Evolutionary conservation across 2,797 vertebrate genomes (phyloP), one percentile per base, ranked within the genome.

Genomic region (Eleutherodactylus coqui): DNA sequence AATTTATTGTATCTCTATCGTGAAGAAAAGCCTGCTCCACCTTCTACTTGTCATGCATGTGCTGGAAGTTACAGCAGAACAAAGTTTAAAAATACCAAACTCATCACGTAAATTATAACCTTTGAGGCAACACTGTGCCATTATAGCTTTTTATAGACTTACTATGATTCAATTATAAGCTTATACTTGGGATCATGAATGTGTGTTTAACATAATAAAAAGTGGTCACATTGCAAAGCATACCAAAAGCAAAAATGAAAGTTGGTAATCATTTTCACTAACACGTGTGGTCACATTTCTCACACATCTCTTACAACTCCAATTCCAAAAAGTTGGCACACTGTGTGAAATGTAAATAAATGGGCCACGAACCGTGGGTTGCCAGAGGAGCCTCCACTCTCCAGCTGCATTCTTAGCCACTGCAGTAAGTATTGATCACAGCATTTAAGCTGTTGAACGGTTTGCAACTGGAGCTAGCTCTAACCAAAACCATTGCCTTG

Each of bases 121-220:
- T 86, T 75, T 51, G 55, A 81, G 49, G 47, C 32, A 81, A 45
- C 51, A 62, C 55, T 62, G 16, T 86, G 34, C 69, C 64, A 85
- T 86, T 86, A 86, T 62, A 73, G 41, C 53, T 86, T 81, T 86
- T 86, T 86, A 86, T 86, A 82, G 78, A 36, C 14, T 86, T 51
- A 24, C 69, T 72, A 81, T 34, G 53, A 73, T 72, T 58, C 62
- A 79, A 85, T 80, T 85, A 75, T 79, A 85, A 21, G 9, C 47
- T 79, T 43, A 45, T 32, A n/a, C 36, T 67, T 55, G 19, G 62
- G 29, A 72, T 69, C 29, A 55, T 64, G 38, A 67, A 58, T 45
- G 29, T 27, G 45, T 41, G 58, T 60, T 32, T 67, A 27, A 38
- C 11, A 27, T 69, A 69, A 43, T 77, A 79, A 85, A 67, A 51